phyloP scores from a whole-genome alignment of 2,113 vertebrate genomes.

The Columba livia region DNA sequence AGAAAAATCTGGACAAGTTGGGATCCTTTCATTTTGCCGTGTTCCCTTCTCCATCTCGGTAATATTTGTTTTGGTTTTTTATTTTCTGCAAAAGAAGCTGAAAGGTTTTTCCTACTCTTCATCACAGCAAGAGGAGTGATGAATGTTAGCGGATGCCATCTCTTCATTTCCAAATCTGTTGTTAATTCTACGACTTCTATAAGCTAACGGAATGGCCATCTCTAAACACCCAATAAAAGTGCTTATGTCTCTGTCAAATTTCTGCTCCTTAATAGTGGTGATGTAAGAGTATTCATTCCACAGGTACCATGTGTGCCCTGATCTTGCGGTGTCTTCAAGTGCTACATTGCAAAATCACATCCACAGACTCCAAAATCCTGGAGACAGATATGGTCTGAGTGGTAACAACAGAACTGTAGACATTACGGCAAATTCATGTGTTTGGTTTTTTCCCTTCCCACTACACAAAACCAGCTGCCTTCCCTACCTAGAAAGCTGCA shows the following conservation, averaged over 20 bases:
- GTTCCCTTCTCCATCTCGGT: not conserved
- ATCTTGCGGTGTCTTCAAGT: not conserved
- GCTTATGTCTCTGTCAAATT: not conserved
- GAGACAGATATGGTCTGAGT: not conserved
- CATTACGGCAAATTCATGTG: not conserved
- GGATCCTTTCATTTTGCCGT: not conserved
- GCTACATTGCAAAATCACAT: not conserved
- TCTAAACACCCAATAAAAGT: not conserved
- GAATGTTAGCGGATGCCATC: not conserved
- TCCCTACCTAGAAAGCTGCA: not conserved
- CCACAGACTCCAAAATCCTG: not conserved
- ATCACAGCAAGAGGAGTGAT: not conserved
- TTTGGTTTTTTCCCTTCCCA: not conserved
- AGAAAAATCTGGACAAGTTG: not conserved
- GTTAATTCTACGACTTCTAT: not conserved
- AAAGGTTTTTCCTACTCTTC: not conserved
- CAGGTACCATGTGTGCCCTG: not conserved
- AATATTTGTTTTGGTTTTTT: not conserved
- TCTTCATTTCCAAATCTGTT: not conserved
- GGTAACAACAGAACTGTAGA: not conserved
- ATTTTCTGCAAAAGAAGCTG: not conserved
- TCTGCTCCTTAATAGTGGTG: not conserved
- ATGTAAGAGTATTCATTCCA: not conserved
- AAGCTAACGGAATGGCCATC: not conserved
- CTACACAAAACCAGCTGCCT: not conserved